Conservation (phyloP, 2,797 vertebrate species). For the Myripristis murdjan region DNA sequence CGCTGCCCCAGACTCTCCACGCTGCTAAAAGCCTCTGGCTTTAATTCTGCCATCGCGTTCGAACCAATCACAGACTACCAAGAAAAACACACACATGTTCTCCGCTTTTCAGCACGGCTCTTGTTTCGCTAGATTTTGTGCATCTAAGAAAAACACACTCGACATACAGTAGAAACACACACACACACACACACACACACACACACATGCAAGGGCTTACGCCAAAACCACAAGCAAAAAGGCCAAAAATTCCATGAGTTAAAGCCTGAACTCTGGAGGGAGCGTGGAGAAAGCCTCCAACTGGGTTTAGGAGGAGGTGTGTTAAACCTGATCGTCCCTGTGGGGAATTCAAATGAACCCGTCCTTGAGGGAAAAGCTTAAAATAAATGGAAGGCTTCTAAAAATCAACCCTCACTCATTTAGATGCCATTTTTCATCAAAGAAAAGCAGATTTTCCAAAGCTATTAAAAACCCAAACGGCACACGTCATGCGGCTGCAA, state of each 20-base stretch:
- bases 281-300: constrained; percentile 73
- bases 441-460: constrained; percentile 44
- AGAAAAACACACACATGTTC: constrained; percentile 50
- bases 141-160: constrained; percentile 24
- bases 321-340: constrained; percentile 64
- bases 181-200: constrained; percentile 40
- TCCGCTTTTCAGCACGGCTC: constrained; percentile 26
- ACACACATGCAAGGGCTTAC: constrained; percentile 70
- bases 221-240: constrained; percentile 91
- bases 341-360: constrained; percentile 60
- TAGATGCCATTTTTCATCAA: constrained; percentile 57
- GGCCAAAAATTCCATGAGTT: constrained; percentile 88
- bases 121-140: not conserved
- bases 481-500: constrained; percentile 18
- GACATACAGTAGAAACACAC: constrained; percentile 24
- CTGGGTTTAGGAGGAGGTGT: constrained; percentile 66
- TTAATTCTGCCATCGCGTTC: constrained; percentile 90
- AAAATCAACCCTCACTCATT: constrained; percentile 57
- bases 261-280: constrained; percentile 86
- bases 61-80: constrained; percentile 89
- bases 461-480: constrained; percentile 52
- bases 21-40: constrained; percentile 84
- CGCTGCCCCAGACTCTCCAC: constrained; percentile 70
- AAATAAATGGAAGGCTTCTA: constrained; percentile 66
- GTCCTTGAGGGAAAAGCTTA: constrained; percentile 69